Percentiles rank a stretch among this genome's conserved stretches.
Evolutionary conservation across 1,140 invertebrate genomes (phyloP).

Genomic region (Caenorhabditis inopinata): DNA sequence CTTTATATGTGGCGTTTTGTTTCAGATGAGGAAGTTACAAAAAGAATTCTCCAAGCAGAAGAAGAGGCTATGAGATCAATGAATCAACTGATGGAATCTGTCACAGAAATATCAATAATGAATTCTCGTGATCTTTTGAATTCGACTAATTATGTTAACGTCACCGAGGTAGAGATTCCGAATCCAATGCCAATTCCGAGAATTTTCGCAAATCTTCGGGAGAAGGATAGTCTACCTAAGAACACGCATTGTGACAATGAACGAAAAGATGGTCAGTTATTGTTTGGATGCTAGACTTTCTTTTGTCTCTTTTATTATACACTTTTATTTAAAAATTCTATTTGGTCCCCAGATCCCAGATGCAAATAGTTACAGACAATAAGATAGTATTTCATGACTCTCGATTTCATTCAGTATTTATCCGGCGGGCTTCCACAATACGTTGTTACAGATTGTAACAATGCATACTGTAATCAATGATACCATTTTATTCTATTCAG

Average conservation of each 20-base stretch:
- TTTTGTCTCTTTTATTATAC: no score
- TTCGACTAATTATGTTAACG: not conserved
- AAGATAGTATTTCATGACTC: no score
- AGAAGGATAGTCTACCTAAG: constrained; percentile 5
- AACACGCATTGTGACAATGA: constrained; percentile 18
- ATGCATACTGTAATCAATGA: no score
- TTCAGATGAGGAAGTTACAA: not conserved
- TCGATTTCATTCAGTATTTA: no score
- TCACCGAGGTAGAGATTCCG: constrained; percentile 7
- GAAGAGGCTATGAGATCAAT: not conserved
- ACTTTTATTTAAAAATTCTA: no score
- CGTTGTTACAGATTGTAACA: no score
- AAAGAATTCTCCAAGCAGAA: not conserved
- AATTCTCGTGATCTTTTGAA: not conserved
- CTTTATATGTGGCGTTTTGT: no score
- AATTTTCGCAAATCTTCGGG: not conserved
- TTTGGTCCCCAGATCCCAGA: no score
- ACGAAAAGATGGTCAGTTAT: constrained; percentile 10
- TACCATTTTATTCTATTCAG: no score
- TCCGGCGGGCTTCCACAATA: no score
- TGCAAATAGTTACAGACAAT: no score
- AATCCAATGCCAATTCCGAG: not conserved
- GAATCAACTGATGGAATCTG: constrained; percentile 4
- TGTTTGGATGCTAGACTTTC: not conserved
- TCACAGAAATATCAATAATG: not conserved